Conservation (phyloP, 2,797 vertebrate genomes). For the Darevskia mixta region DNA sequence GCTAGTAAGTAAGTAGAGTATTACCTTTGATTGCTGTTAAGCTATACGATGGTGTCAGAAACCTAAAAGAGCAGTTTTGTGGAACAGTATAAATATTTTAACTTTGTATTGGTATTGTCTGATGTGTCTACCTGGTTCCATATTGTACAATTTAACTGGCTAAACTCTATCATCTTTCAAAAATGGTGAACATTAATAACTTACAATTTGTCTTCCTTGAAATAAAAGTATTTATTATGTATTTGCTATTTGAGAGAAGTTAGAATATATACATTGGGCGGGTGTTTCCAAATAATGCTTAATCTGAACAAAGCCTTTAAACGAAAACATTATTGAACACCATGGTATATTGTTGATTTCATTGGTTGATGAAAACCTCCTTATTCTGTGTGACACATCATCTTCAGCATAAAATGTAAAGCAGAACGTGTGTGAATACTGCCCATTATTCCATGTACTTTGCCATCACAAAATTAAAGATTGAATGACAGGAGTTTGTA, state of each 20-base stretch:
- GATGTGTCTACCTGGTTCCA: neutral
- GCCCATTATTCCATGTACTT: constrained; percentile 34
- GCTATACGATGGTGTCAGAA: neutral
- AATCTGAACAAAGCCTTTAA: constrained; percentile 24
- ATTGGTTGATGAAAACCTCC: constrained; percentile 40
- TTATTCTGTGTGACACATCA: constrained; percentile 2
- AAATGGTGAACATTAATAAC: neutral
- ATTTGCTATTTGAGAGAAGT: constrained; percentile 15
- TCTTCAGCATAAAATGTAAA: constrained; percentile 47
- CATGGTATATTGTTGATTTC: constrained; percentile 49
- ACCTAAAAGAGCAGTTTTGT: neutral
- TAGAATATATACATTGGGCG: neutral
- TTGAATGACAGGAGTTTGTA: constrained; percentile 42
- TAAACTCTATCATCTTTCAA: neutral
- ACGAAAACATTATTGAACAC: constrained; percentile 6
- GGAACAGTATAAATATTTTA: neutral
- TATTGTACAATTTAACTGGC: neutral
- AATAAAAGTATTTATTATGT: neutral
- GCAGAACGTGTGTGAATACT: constrained; percentile 15
- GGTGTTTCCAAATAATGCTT: neutral
- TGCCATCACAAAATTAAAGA: constrained; percentile 46
- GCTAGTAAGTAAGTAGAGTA: neutral
- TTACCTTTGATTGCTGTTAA: neutral
- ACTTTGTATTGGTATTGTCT: neutral
- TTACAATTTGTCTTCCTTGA: constrained; percentile 22